Percentiles rank a stretch among this genome's conserved stretches.
These are phyloP conservation scores for Colistium nudipinnis DNA, from an alignment of 2,113 vertebrate genomes.

Conservation along the genomic window DNA sequence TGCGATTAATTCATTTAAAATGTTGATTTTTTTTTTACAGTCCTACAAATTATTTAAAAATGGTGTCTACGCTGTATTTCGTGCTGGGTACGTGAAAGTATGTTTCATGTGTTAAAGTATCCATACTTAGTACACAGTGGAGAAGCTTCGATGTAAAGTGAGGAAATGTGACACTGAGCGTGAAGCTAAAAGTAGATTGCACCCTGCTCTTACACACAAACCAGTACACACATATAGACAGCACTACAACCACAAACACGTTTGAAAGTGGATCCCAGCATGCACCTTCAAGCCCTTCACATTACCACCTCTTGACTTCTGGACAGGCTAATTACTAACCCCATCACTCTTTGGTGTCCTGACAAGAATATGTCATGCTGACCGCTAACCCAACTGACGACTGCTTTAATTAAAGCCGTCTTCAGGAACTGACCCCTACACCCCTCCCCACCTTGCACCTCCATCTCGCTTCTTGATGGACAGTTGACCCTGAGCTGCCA, in stretches of 20 bases:
- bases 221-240: slow-evolving; percentile 13
- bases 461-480: slow-evolving; percentile 46
- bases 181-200: slow-evolving; percentile 58
- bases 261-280: slow-evolving; percentile 39
- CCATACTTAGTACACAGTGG: background rate
- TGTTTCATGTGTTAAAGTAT: background rate
- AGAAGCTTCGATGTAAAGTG: slow-evolving; percentile 3
- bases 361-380: slow-evolving; percentile 38
- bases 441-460: background rate
- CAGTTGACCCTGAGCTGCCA: slow-evolving; percentile 60
- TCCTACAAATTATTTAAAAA: background rate
- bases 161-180: slow-evolving; percentile 48
- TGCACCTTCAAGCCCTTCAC: slow-evolving; percentile 9
- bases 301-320: slow-evolving; percentile 27
- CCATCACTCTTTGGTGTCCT: slow-evolving; percentile 29
- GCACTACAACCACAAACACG: slow-evolving; percentile 30
- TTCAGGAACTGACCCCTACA: slow-evolving; percentile 25
- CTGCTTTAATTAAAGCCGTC: slow-evolving; percentile 79
- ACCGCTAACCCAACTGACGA: slow-evolving; percentile 46
- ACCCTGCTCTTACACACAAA: slow-evolving; percentile 29
- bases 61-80: background rate
- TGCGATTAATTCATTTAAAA: too few relatives aligned
- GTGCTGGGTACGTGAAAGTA: background rate
- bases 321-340: slow-evolving; percentile 43
- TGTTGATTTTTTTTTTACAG: too few relatives aligned